Evolutionary conservation across 1,140 invertebrate species (phyloP).

Genomic region (Drosophila tropicalis): DNA sequence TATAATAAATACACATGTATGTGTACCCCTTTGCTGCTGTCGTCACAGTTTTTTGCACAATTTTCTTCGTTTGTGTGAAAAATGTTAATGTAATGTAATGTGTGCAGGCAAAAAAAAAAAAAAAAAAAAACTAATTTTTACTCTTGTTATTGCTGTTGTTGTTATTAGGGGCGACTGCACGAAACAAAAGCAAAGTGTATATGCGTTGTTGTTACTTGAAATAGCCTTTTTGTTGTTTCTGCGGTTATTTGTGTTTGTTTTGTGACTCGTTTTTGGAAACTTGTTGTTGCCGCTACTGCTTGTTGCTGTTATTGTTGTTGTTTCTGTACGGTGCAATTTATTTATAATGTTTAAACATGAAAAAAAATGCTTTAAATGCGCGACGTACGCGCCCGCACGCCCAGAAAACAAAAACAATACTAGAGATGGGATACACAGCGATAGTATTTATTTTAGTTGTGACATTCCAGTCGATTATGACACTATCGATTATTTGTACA

Average conservation of each 20-base stretch:
- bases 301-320: constrained; percentile 2
- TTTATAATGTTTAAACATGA: constrained; percentile 13
- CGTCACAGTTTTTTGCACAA: constrained; percentile 79
- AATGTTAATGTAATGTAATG: constrained; percentile 11
- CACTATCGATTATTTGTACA: no score
- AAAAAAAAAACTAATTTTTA: constrained; percentile 12
- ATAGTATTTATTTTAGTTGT: no score
- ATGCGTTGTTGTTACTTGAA: constrained; percentile 13
- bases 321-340: constrained; percentile 5
- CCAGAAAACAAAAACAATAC: constrained; percentile 1
- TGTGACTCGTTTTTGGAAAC: constrained; percentile 11
- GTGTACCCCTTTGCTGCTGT: constrained; percentile 29
- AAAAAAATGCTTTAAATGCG: neutral
- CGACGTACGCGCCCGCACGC: neutral
- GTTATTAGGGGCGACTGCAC: constrained; percentile 11
- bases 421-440: neutral
- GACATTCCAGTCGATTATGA: no score
- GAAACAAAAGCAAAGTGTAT: constrained; percentile 5
- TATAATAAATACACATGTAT: neutral
- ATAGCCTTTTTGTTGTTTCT: constrained; percentile 7
- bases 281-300: constrained; percentile 5
- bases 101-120: neutral
- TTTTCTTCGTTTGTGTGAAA: constrained; percentile 39
- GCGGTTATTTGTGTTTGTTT: neutral
- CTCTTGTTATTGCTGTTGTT: constrained; percentile 3